Percentiles rank a stretch among this genome's conserved stretches.
These are phyloP conservation scores for Pristionchus japonicus DNA, from an alignment of 2,888 invertebrate species.

Conservation along the genomic window DNA sequence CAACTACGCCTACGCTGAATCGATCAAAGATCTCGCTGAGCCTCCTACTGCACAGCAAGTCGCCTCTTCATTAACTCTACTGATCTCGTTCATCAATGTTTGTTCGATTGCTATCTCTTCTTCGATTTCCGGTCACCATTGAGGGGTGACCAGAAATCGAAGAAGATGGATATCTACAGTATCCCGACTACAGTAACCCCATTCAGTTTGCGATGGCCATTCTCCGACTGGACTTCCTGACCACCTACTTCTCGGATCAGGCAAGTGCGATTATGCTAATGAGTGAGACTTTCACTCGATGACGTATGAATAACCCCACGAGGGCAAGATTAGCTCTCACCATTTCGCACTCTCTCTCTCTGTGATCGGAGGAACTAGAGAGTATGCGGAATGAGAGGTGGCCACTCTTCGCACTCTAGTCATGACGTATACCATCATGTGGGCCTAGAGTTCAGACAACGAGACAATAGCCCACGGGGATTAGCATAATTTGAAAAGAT, in stretches of 20 bases:
- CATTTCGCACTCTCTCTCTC: no score
- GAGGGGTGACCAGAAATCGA: no score
- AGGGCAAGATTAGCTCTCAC: no score
- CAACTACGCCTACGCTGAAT: not conserved
- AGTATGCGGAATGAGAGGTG: no score
- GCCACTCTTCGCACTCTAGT: no score
- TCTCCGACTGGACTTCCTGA: slow-evolving; percentile 79
- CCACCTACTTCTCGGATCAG: slow-evolving; percentile 75
- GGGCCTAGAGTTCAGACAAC: not conserved
- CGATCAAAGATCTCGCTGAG: not conserved
- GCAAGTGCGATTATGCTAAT: slow-evolving; percentile 42
- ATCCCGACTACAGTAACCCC: not conserved
- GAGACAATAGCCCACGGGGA: not conserved
- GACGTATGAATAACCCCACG: no score
- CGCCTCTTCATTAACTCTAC: slow-evolving; percentile 84
- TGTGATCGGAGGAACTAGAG: no score
- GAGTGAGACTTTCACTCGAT: not conserved
- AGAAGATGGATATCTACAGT: not conserved
- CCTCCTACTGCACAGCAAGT: slow-evolving; percentile 81
- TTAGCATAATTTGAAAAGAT: not conserved
- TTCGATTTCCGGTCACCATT: no score
- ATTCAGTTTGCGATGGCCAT: slow-evolving; percentile 85
- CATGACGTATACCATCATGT: not conserved
- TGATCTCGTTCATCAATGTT: slow-evolving; percentile 85
- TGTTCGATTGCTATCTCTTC: no score